These are phyloP conservation scores for Psittacula derbiana DNA, from an alignment of 2,797 vertebrate species.

Conservation along the genomic window DNA sequence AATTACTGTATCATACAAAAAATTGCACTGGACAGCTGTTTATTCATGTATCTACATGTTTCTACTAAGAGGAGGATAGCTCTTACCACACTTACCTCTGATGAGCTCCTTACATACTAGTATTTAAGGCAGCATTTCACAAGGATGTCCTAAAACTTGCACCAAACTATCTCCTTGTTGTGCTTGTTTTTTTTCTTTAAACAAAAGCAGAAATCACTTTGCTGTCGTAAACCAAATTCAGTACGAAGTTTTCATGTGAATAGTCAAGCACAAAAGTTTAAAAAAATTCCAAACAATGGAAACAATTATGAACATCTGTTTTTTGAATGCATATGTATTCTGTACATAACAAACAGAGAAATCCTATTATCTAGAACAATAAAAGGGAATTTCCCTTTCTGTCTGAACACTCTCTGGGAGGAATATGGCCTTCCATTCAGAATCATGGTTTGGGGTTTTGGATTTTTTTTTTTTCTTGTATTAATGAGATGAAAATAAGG, in stretches of 20 bases:
- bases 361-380: slow-evolving; percentile 57
- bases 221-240: slow-evolving; percentile 48
- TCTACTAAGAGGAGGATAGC: neutral
- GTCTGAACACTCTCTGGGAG: neutral
- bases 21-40: neutral
- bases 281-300: slow-evolving; percentile 56
- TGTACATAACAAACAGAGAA: slow-evolving; percentile 45
- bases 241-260: slow-evolving; percentile 28
- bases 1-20: neutral
- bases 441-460: neutral
- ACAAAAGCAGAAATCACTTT: slow-evolving; percentile 31
- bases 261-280: slow-evolving; percentile 43
- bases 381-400: slow-evolving; percentile 63
- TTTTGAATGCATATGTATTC: slow-evolving; percentile 60
- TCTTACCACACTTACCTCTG: neutral
- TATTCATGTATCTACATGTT: neutral
- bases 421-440: neutral
- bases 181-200: neutral
- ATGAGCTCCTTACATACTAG: neutral
- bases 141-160: neutral
- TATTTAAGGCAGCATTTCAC: neutral
- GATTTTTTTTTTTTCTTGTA: neutral
- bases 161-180: neutral
- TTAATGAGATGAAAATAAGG: neutral
- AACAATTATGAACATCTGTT: slow-evolving; percentile 28